These are phyloP conservation scores for Catajapyx aquilonaris DNA, from an alignment of 1,140 invertebrate species.

Conservation along the genomic window DNA sequence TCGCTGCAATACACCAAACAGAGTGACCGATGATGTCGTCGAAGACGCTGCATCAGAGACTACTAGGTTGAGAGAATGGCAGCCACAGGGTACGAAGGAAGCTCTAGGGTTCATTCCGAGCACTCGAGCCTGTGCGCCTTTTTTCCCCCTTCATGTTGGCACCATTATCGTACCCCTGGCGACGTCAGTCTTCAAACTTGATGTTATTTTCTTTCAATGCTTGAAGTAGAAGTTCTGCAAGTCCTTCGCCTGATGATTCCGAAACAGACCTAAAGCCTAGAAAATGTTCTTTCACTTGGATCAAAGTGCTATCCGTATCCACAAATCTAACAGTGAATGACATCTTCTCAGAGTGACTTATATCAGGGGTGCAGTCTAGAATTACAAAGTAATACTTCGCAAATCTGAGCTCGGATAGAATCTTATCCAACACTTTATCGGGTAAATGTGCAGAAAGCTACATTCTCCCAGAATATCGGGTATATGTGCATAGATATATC, in stretches of 20 bases:
- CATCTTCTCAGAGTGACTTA: conserved; percentile 19
- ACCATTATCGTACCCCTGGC: not conserved
- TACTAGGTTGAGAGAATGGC: not conserved
- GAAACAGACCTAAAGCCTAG: not conserved
- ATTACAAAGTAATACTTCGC: conserved; percentile 20
- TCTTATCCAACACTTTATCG: no score
- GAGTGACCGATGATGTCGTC: not conserved
- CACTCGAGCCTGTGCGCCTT: not conserved
- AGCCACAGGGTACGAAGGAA: not conserved
- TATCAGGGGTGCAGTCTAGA: conserved; percentile 20
- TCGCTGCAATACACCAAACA: not conserved
- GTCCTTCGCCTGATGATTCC: not conserved
- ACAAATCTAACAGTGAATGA: conserved; percentile 18
- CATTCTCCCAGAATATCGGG: no score
- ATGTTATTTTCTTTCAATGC: not conserved
- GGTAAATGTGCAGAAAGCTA: no score
- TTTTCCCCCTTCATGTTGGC: not conserved
- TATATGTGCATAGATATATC: no score
- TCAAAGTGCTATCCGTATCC: not conserved
- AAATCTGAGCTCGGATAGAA: no score
- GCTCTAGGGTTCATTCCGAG: not conserved
- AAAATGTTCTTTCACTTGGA: not conserved
- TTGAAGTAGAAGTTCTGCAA: not conserved
- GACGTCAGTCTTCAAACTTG: not conserved
- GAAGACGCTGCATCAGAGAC: not conserved